phyloP scores from a whole-genome alignment of 2,888 invertebrate species.

The Idaea aversata region DNA sequence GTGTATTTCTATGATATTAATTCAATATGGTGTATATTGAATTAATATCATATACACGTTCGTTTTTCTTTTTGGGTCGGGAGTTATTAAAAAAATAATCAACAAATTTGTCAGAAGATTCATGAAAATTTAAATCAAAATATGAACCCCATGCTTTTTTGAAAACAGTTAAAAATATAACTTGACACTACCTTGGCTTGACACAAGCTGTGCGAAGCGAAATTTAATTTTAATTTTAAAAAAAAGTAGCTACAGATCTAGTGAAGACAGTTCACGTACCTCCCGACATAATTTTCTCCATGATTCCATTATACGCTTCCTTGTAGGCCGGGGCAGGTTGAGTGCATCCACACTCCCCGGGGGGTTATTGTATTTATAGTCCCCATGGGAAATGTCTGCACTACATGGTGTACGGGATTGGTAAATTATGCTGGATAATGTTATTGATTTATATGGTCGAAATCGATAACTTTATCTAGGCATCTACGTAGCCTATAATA shows the following conservation, averaged over 20 bases:
- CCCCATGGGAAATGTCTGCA: constrained; percentile 30
- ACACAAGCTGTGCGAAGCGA: too few species aligned
- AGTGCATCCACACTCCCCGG: constrained; percentile 20
- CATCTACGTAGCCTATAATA: not conserved
- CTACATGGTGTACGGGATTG: constrained; percentile 6
- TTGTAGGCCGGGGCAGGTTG: not conserved
- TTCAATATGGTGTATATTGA: too few species aligned
- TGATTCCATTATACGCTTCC: not conserved
- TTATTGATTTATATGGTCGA: not conserved
- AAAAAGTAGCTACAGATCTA: not conserved
- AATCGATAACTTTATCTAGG: not conserved
- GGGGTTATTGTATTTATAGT: constrained; percentile 29
- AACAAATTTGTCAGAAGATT: too few species aligned
- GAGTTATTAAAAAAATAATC: too few species aligned
- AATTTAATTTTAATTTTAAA: too few species aligned
- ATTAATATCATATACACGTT: too few species aligned
- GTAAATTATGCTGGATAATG: not conserved
- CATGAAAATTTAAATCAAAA: too few species aligned
- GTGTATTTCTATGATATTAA: too few species aligned
- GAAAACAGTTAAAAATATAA: too few species aligned
- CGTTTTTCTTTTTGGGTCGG: too few species aligned
- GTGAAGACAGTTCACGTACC: not conserved
- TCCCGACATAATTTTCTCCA: not conserved
- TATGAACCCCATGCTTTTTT: too few species aligned
- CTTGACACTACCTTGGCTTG: too few species aligned